A percentile compares a stretch with the other conserved stretches of the same genome.
phyloP scores from a whole-genome alignment of 2,888 invertebrate species.

The Nasonia oneida region DNA sequence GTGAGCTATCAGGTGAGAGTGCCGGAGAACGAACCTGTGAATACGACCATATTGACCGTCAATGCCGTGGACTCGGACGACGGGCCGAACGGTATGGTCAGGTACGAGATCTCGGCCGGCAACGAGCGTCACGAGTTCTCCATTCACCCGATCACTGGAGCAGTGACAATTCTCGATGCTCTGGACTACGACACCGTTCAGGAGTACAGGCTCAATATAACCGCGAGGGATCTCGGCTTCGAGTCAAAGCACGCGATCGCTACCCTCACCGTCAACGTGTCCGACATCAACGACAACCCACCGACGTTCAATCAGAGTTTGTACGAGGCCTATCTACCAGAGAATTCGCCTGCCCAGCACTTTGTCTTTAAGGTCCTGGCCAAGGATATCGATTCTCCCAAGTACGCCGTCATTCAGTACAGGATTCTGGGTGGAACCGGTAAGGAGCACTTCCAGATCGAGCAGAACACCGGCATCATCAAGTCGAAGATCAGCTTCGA shows the following conservation, averaged over 20 bases:
- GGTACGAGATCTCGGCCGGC: slow-evolving; percentile 91
- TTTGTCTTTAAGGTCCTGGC: slow-evolving; percentile 89
- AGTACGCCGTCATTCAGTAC: slow-evolving; percentile 92
- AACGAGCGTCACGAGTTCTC: slow-evolving; percentile 90
- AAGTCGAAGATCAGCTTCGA: slow-evolving; percentile 90
- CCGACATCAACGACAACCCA: slow-evolving; percentile 96
- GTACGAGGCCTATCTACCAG: slow-evolving; percentile 89
- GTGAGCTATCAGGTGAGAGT: slow-evolving; percentile 93
- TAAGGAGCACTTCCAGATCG: slow-evolving; percentile 88
- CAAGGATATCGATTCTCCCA: slow-evolving; percentile 91
- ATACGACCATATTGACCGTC: slow-evolving; percentile 91
- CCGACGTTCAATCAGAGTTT: slow-evolving; percentile 90
- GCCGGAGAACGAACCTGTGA: slow-evolving; percentile 93
- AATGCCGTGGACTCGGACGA: slow-evolving; percentile 91
- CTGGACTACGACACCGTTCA: slow-evolving; percentile 93
- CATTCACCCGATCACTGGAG: slow-evolving; percentile 88
- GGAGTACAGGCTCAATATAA: slow-evolving; percentile 92
- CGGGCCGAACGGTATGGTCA: slow-evolving; percentile 94
- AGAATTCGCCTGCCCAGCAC: slow-evolving; percentile 89
- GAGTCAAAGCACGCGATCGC: slow-evolving; percentile 88
- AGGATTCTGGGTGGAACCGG: slow-evolving; percentile 89
- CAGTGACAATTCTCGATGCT: slow-evolving; percentile 88
- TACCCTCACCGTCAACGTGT: slow-evolving; percentile 90
- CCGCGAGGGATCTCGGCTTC: slow-evolving; percentile 92
- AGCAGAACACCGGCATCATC: slow-evolving; percentile 88